Base-by-base conservation (phyloP, 2,113 vertebrate genomes). In the Xyrauchen texanus region DNA sequence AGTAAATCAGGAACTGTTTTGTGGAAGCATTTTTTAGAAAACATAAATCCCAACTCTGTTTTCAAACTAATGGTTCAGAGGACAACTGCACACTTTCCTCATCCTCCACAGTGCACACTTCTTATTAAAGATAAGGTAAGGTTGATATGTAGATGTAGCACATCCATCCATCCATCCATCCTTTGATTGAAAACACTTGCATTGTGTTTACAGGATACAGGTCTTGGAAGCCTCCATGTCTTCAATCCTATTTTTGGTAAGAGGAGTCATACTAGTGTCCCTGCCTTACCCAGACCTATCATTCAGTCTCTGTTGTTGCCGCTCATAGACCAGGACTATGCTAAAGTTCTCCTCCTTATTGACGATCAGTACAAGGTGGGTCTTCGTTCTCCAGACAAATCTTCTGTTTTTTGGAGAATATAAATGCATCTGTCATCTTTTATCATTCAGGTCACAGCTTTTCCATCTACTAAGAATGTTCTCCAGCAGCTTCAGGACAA, bases 221-320 rank as follows among this genome's bases (percentile, higher is more conserved):
- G 95, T 47, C 83, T 93, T 85, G 96, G 92, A 49, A 93, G 93
- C 13, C 92, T 99, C 0, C 95, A 97, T 1, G 97, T 98, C 66
- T 99, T 99, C 76, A 99, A 99, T 83, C 98, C 98, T 52, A 97
- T 99, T 79, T 99, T 98, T 87, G 98, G 98, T 45, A 97, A 94
- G 85, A 95, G 91, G 90, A 99, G 97, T 83, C 96, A 99, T 53
- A 88, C 96, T 69, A 90, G 91, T 34, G 94, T 95, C 10, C 98
- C 98, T 1, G 83, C 90, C 68, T 88, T 98, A 83, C 91, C 94
- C 78, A 93, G 93, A 53, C 94, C 96, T 0, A 82, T 98, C 62
- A 93, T 98, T 77, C 97, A 98, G 89, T 95, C 97, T 2, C 86
- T 98, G 71, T 89, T 98, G 68, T 92, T 99, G 57, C 96, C 97